Base-by-base conservation (phyloP, 1,140 invertebrate species). In the Amyelois transitella region DNA sequence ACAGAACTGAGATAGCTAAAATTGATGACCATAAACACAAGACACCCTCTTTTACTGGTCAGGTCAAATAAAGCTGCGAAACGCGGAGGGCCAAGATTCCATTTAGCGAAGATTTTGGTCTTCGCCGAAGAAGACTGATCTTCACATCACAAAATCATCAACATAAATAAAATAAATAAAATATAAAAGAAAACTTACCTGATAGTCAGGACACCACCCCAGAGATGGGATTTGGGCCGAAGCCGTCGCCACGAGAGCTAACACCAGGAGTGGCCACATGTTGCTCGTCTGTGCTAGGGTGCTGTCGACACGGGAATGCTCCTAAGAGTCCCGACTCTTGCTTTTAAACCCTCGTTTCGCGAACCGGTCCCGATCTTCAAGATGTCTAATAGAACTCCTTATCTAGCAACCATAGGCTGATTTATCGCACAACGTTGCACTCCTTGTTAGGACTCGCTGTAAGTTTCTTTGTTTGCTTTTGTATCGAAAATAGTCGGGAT, bases 141-240 rank as follows among this genome's bases (percentile, higher is more conserved):
- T n/a, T n/a, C n/a, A n/a, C n/a, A n/a, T 24, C 22, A 24, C 3
- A 5, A 24, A 3, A 5, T 24, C 8, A 24, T 8, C 22, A 3
- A 5, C 8, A 24, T 5, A 24, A 10, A 32, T 32, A 32, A 52
- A 22, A 48, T 55, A 54, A 55, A 1, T 53, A 25, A 58, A 53
- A 56, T 7, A 51, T 28, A 57, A 64, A 20, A 5, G 20, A 14
- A 56, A 43, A 52, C 66, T 72, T 61, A 89, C 87, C 77, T 85
- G 84, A 69, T 81, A 88, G 54, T 89, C 87, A 0, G 88, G 88
- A 58, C 88, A 89, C 82, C 86, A 89, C 64, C 88, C 88, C 47
- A 89, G 58, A 19, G 86, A 86, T 0, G 88, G 88, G 48, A 89
- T 88, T 61, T 89, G 87, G 21, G 88, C 87, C 1, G 80, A 70